Percentiles rank a stretch among this genome's conserved stretches.
These are phyloP conservation scores for Ptyas mucosa DNA, from an alignment of 2,113 vertebrate species.

Conservation along the genomic window DNA sequence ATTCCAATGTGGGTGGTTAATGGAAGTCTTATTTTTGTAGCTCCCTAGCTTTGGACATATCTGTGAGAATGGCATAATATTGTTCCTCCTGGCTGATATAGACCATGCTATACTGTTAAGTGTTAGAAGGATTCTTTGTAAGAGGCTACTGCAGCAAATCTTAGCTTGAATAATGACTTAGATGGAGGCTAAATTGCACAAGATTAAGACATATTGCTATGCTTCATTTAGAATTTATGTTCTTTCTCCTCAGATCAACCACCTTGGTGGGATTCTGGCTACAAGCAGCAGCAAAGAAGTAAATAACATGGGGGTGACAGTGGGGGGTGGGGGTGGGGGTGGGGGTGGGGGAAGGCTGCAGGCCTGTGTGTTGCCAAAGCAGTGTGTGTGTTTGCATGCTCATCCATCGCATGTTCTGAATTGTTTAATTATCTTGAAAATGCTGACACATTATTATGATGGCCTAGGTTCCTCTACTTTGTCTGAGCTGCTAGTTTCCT, in stretches of 20 bases:
- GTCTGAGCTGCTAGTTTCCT: not conserved
- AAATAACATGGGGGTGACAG: not conserved
- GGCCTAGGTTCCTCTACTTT: not conserved
- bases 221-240: constrained; percentile 4
- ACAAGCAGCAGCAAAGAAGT: not conserved
- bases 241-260: not conserved
- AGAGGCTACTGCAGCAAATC: not conserved
- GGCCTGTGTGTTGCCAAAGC: not conserved
- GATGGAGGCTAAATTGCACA: not conserved
- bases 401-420: not conserved
- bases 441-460: not conserved
- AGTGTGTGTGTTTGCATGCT: not conserved
- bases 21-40: not conserved
- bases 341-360: not conserved
- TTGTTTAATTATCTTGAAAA: not conserved
- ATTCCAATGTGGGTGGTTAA: not conserved
- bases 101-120: not conserved
- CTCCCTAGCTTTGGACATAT: not conserved
- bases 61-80: not conserved
- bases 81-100: not conserved
- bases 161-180: not conserved
- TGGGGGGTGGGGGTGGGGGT: too few species aligned
- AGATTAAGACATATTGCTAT: not conserved
- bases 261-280: not conserved
- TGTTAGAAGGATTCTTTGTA: not conserved